phyloP scores from a whole-genome alignment of 2,113 vertebrate species.

The Herpetotheres cachinnans region DNA sequence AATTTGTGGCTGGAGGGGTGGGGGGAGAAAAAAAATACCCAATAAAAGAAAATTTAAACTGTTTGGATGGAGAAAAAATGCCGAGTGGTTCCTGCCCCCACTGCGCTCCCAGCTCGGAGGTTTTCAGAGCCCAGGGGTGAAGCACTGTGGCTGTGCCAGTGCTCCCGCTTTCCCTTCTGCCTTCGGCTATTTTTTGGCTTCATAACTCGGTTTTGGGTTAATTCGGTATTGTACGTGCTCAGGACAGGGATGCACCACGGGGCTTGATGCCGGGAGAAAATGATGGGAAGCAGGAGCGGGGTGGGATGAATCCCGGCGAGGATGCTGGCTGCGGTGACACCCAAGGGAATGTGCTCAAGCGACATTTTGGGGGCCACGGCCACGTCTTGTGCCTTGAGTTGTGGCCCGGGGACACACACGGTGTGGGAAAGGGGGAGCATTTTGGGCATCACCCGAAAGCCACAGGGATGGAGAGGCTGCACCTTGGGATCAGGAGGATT shows the following conservation, averaged over 20 bases:
- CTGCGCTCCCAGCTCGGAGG: not conserved
- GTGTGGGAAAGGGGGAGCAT: not conserved
- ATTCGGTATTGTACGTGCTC: not conserved
- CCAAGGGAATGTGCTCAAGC: not conserved
- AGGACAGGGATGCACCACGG: not conserved
- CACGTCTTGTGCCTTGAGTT: not conserved
- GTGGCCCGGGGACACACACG: fast-evolving
- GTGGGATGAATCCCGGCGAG: not conserved
- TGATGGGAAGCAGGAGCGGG: not conserved
- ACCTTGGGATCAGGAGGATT: not conserved
- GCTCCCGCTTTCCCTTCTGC: not conserved
- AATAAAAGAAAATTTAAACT: not conserved
- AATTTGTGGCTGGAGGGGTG: not conserved
- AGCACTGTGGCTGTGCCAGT: fast-evolving
- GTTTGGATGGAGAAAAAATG: not conserved
- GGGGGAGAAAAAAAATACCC: not conserved
- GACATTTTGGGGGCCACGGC: not conserved
- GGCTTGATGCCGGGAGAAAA: not conserved
- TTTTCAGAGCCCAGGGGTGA: not conserved
- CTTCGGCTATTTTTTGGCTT: not conserved
- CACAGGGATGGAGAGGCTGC: not conserved
- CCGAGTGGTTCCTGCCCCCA: not conserved
- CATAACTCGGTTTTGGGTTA: not conserved
- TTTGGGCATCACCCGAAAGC: not conserved
- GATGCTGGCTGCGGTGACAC: not conserved